Percentiles rank a stretch among this genome's conserved stretches.
phyloP scores from a whole-genome alignment of 2,888 invertebrate species.

The Eueremaeus valkanovi region DNA sequence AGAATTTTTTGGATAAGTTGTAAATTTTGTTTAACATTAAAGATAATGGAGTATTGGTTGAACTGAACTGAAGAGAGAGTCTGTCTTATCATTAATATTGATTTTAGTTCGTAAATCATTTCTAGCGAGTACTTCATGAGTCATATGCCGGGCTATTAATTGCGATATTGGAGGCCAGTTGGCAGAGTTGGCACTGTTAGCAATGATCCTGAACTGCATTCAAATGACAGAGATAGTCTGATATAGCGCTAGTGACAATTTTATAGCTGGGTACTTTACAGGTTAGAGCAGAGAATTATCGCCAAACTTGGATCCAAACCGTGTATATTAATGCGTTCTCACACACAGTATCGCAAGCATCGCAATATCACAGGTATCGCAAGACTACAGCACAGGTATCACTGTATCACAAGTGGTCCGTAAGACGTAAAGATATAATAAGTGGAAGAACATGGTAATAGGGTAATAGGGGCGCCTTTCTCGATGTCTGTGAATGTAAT shows the following conservation, averaged over 20 bases:
- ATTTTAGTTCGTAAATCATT: background rate
- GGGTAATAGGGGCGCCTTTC: slow-evolving; percentile 19
- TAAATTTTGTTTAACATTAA: background rate
- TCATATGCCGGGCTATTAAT: background rate
- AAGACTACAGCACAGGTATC: background rate
- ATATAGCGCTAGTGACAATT: slow-evolving; percentile 15
- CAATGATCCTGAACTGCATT: background rate
- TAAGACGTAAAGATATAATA: slow-evolving; percentile 12
- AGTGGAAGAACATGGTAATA: background rate
- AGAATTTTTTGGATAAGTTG: background rate
- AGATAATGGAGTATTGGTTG: background rate
- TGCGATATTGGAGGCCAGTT: background rate
- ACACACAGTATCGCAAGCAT: background rate
- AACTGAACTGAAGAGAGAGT: background rate
- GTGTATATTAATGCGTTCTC: background rate
- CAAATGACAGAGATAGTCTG: background rate
- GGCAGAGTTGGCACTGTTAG: background rate
- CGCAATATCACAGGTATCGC: background rate
- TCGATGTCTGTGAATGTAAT: slow-evolving; percentile 31
- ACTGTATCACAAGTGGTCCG: background rate
- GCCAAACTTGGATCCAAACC: background rate
- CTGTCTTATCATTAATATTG: slow-evolving; percentile 15
- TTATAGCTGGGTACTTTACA: slow-evolving; percentile 21
- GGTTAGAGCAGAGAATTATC: too few species aligned
- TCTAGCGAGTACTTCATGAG: background rate